Conservation (phyloP, 1,140 invertebrate genomes). For the Pteromalus puparum region DNA sequence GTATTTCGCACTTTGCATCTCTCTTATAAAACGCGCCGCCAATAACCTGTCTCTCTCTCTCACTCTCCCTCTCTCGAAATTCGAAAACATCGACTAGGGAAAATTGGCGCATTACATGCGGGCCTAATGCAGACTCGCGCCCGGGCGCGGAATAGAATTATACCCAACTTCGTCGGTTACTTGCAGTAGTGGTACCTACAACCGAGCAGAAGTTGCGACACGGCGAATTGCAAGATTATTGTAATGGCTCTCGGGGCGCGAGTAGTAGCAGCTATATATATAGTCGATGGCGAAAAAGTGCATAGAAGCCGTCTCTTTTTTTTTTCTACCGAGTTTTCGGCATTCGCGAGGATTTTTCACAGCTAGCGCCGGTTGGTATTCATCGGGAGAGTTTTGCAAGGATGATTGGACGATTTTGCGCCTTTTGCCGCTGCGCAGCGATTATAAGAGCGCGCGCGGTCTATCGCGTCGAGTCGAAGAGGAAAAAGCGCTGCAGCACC, state of each 20-base stretch:
- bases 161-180: conserved; percentile 42
- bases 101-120: not conserved
- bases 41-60: too few relatives aligned
- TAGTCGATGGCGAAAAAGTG: conserved; percentile 15
- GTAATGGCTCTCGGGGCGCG: conserved; percentile 24
- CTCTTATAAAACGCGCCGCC: too few relatives aligned
- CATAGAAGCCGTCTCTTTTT: not conserved
- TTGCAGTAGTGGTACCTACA: not conserved
- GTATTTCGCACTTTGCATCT: not conserved
- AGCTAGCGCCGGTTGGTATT: too few relatives aligned
- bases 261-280: not conserved
- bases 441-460: not conserved
- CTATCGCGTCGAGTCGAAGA: too few relatives aligned
- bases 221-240: conserved; percentile 41
- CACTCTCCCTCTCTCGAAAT: too few relatives aligned
- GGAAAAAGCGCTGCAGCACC: not conserved
- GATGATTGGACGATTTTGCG: conserved; percentile 30
- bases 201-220: conserved; percentile 31
- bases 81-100: not conserved
- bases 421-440: not conserved
- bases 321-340: not conserved
- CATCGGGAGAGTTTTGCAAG: not conserved
- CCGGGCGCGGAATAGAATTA: not conserved
- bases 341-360: not conserved
- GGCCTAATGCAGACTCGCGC: not conserved